Conservation (phyloP, 1,140 invertebrate genomes). For the Musca domestica region DNA sequence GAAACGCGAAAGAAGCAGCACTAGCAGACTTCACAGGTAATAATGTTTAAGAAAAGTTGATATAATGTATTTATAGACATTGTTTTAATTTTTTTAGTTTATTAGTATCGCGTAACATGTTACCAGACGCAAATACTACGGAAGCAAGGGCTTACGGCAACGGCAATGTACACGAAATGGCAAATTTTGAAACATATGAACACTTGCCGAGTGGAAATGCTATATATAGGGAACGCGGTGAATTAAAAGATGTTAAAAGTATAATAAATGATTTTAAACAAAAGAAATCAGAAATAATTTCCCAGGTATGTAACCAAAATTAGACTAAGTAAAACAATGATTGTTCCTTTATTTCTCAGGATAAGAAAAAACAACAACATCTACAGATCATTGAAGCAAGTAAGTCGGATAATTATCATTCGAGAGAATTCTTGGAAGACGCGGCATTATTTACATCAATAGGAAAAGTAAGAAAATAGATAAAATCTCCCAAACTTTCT, state of each 20-base stretch:
- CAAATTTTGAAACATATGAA: too few species aligned
- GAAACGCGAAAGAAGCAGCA: conserved; percentile 25
- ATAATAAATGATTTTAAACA: conserved; percentile 80
- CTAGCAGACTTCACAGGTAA: conserved; percentile 26
- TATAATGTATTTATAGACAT: not conserved
- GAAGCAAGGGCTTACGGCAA: not conserved
- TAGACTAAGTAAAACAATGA: too few species aligned
- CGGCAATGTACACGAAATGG: not conserved
- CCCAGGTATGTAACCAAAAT: conserved; percentile 62
- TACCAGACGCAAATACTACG: not conserved
- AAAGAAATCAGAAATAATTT: conserved; percentile 68
- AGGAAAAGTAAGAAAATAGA: too few species aligned
- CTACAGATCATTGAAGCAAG: too few species aligned
- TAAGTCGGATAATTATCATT: too few species aligned
- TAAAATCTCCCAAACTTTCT: too few species aligned
- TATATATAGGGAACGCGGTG: conserved; percentile 60
- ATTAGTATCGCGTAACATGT: conserved; percentile 24
- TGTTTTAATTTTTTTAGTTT: conserved; percentile 6
- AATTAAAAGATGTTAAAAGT: conserved; percentile 75
- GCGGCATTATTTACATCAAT: too few species aligned
- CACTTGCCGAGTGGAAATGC: too few species aligned
- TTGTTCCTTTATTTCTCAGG: too few species aligned
- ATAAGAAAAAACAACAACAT: too few species aligned
- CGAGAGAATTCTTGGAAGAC: too few species aligned
- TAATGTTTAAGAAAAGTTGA: too few species aligned